phyloP scores from a whole-genome alignment of 2,888 invertebrate genomes.

The Tipula lateralis region DNA sequence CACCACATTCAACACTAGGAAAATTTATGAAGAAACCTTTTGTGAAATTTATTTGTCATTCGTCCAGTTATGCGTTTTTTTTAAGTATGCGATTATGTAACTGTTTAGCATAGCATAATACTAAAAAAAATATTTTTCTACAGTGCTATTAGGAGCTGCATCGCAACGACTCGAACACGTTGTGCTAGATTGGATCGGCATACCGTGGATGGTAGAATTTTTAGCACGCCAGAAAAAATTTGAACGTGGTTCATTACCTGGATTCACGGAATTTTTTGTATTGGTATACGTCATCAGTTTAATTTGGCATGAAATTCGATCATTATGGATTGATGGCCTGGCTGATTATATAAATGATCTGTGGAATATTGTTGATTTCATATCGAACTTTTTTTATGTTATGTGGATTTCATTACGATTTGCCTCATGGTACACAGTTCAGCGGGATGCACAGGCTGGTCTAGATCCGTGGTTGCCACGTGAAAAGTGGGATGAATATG shows the following conservation, averaged over 20 bases:
- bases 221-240: constrained; percentile 71
- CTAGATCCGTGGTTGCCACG: constrained; percentile 79
- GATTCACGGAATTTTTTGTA: constrained; percentile 75
- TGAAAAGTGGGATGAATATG: constrained; percentile 90
- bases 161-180: constrained; percentile 87
- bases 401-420: constrained; percentile 85
- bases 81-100: constrained; percentile 90
- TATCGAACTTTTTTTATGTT: constrained; percentile 93
- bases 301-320: constrained; percentile 88
- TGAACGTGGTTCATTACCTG: constrained; percentile 73
- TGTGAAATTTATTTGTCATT: constrained; percentile 97
- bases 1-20: constrained; percentile 83
- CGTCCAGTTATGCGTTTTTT: constrained; percentile 92
- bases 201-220: constrained; percentile 69
- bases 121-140: not conserved
- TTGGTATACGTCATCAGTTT: constrained; percentile 87
- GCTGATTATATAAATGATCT: constrained; percentile 89
- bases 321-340: constrained; percentile 86
- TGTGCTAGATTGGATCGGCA: constrained; percentile 72
- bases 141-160: constrained; percentile 87
- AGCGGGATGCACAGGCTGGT: constrained; percentile 66
- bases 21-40: constrained; percentile 95
- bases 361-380: constrained; percentile 98
- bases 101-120: not conserved
- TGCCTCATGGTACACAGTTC: constrained; percentile 82